phyloP scores from a whole-genome alignment of 2,888 invertebrate species.

The Choreutis nemorana region DNA sequence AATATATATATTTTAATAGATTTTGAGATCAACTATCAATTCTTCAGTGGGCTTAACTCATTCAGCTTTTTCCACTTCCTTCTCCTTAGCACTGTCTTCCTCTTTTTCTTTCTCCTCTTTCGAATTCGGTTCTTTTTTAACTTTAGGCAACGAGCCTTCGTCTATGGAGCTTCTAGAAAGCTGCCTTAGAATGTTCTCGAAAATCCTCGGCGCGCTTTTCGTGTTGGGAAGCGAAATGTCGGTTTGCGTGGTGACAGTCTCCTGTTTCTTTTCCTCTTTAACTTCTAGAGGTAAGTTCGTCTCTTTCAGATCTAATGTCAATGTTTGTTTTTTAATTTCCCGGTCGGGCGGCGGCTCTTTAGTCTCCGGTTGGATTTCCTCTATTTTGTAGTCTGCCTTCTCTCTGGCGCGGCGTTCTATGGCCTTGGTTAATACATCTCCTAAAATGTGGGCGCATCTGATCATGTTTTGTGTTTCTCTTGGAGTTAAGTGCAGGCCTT shows the following conservation, averaged over 20 bases:
- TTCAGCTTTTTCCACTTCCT: no score
- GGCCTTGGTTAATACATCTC: conserved; percentile 40
- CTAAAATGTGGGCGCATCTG: conserved; percentile 49
- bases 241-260: conserved; percentile 48
- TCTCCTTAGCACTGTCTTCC: no score
- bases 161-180: conserved; percentile 46
- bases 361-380: conserved; percentile 13
- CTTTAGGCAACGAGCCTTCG: conserved; percentile 21
- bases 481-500: conserved; percentile 42
- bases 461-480: conserved; percentile 49
- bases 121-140: no score
- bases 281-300: conserved; percentile 30
- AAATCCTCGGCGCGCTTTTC: conserved; percentile 54
- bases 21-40: no score
- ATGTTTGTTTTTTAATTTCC: conserved; percentile 29
- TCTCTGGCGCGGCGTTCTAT: conserved; percentile 36
- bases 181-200: conserved; percentile 50
- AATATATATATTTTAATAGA: no score
- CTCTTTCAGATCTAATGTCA: conserved; percentile 44
- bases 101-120: no score
- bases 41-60: no score
- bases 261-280: conserved; percentile 31
- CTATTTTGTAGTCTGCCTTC: conserved; percentile 12
- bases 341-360: conserved; percentile 16
- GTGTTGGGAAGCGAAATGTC: conserved; percentile 57